Conservation (phyloP, 2,797 vertebrate species). For the Malacoraja senta region DNA sequence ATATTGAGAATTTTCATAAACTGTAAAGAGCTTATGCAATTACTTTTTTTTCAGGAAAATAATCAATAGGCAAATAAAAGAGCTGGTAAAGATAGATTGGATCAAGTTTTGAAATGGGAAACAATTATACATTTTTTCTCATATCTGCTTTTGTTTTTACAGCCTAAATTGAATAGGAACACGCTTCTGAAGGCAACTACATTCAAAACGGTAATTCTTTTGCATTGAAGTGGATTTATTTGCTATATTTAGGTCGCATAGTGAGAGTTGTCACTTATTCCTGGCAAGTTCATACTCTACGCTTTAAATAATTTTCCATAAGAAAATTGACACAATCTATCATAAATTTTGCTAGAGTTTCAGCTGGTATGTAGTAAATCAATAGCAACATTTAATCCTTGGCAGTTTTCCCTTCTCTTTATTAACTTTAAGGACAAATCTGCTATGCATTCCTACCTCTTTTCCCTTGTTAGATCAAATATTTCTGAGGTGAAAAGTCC, state of each 20-base stretch:
- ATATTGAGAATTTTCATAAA: neutral
- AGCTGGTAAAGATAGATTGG: neutral
- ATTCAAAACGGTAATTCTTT: conserved; percentile 18
- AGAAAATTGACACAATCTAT: conserved; percentile 43
- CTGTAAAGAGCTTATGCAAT: neutral
- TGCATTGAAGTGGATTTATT: neutral
- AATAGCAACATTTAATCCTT: conserved; percentile 41
- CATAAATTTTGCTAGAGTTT: conserved; percentile 48
- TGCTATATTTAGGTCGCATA: conserved; percentile 42
- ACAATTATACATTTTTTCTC: neutral
- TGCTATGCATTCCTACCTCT: conserved; percentile 39
- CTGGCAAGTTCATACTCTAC: conserved; percentile 45
- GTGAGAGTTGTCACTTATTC: conserved; percentile 47
- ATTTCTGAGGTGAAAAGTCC: conserved; percentile 46
- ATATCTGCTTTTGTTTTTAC: neutral
- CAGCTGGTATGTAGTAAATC: conserved; percentile 41
- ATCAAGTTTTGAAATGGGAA: neutral
- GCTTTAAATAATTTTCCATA: conserved; percentile 45
- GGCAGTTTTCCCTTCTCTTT: conserved; percentile 38
- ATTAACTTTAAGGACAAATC: conserved; percentile 45
- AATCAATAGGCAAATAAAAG: no score
- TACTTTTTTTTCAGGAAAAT: neutral
- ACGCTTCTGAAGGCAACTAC: neutral
- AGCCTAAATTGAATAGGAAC: conserved; percentile 5
- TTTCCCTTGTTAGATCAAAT: conserved; percentile 32